Evolutionary conservation across 1,140 invertebrate genomes (phyloP).

Genomic region (Probaryconus sp.): DNA sequence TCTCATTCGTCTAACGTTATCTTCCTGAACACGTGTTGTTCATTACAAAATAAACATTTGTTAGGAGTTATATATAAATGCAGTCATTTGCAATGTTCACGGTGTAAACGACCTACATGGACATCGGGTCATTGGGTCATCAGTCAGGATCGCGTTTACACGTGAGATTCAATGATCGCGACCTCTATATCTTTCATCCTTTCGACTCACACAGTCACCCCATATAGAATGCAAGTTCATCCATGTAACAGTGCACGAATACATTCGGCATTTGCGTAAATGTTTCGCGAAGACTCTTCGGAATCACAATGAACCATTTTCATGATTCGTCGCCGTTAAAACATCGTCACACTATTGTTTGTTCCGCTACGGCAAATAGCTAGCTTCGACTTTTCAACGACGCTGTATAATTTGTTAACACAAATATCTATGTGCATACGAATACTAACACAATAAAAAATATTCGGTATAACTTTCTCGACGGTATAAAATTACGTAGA

Average conservation of each 20-base stretch:
- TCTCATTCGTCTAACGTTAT: no score
- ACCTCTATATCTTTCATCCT: constrained; percentile 38
- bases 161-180: constrained; percentile 3
- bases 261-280: no score
- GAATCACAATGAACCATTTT: constrained; percentile 47
- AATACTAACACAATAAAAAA: constrained; percentile 21
- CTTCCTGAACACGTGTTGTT: no score
- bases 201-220: constrained; percentile 10
- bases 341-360: constrained; percentile 21
- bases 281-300: no score
- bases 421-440: constrained; percentile 18
- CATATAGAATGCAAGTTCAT: no score
- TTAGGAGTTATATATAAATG: no score
- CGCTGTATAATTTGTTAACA: constrained; percentile 11
- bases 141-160: constrained; percentile 24
- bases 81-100: constrained; percentile 68
- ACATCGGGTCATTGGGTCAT: constrained; percentile 70
- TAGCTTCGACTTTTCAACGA: constrained; percentile 7
- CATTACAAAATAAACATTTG: no score
- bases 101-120: constrained; percentile 68
- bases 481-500: no score
- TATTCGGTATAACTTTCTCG: constrained; percentile 23
- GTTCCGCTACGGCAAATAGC: constrained; percentile 36
- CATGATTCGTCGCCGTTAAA: constrained; percentile 25
- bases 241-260: no score